Percentiles rank a stretch among this genome's conserved stretches.
Evolutionary conservation across 2,797 vertebrate species (phyloP).

Genomic region (Sebastes ruberrimus): DNA sequence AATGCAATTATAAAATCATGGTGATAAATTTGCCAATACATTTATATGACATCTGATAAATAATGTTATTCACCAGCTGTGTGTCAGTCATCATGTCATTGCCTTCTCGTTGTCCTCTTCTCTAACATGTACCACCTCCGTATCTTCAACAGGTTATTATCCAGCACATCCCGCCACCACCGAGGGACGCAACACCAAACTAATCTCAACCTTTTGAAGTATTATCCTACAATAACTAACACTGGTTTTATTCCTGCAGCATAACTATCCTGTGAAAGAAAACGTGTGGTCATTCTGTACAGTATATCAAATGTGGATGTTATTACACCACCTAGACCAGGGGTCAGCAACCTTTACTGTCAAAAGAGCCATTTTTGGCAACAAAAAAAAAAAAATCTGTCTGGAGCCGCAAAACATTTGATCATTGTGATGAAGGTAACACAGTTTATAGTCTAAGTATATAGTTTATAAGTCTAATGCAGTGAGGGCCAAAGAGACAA

Average conservation of each 20-base stretch:
- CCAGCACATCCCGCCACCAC: conserved; percentile 31
- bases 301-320: background rate
- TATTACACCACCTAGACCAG: background rate
- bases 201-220: conserved; percentile 8
- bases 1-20: background rate
- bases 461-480: too few relatives aligned
- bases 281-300: background rate
- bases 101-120: background rate
- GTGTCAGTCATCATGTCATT: background rate
- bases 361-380: too few relatives aligned
- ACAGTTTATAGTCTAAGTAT: too few relatives aligned
- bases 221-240: background rate
- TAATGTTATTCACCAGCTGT: too few relatives aligned
- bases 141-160: conserved; percentile 57
- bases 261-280: background rate
- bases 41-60: background rate
- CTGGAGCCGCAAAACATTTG: too few relatives aligned
- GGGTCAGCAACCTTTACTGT: too few relatives aligned
- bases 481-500: too few relatives aligned
- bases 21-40: background rate
- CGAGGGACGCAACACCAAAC: background rate
- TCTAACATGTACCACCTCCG: background rate
- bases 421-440: too few relatives aligned
- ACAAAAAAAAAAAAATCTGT: too few relatives aligned
- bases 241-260: background rate